phyloP scores from a whole-genome alignment of 2,888 invertebrate species.

The Exocentrus adspersus region DNA sequence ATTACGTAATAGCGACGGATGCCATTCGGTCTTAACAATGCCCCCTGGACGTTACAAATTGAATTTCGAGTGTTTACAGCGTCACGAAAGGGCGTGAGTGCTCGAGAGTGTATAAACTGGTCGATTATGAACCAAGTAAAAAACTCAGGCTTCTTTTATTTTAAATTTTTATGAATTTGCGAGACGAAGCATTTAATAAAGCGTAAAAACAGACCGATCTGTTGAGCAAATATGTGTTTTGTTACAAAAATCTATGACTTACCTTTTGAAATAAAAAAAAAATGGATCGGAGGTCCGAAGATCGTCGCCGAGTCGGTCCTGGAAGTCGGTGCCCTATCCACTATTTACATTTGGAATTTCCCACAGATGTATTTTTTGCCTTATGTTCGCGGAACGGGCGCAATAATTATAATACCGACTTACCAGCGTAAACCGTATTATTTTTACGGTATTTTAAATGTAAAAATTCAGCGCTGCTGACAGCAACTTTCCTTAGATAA shows the following conservation, averaged over 20 bases:
- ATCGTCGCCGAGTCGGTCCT: background rate
- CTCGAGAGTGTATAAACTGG: no score
- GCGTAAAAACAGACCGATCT: no score
- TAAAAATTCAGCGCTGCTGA: background rate
- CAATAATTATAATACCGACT: background rate
- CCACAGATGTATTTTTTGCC: background rate
- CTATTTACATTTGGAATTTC: slow-evolving; percentile 3
- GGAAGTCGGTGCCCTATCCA: background rate
- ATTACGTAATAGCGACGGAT: background rate
- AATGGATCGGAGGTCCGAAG: background rate
- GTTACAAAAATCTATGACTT: no score
- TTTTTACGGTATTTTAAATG: slow-evolving; percentile 4
- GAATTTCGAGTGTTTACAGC: background rate
- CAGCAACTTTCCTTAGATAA: background rate
- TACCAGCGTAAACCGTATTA: slow-evolving; percentile 4
- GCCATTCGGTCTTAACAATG: background rate
- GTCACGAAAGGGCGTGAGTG: no score
- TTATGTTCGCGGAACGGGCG: background rate
- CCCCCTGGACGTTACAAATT: background rate
- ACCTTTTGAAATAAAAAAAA: no score
- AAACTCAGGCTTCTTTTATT: no score
- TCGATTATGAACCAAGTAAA: no score
- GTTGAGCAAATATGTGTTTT: no score
- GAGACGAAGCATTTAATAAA: no score
- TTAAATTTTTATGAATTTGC: no score